Evolutionary conservation across 1,140 invertebrate genomes (phyloP), one percentile per base, ranked within the genome.

Genomic region (Tyrophagus putrescentiae): DNA sequence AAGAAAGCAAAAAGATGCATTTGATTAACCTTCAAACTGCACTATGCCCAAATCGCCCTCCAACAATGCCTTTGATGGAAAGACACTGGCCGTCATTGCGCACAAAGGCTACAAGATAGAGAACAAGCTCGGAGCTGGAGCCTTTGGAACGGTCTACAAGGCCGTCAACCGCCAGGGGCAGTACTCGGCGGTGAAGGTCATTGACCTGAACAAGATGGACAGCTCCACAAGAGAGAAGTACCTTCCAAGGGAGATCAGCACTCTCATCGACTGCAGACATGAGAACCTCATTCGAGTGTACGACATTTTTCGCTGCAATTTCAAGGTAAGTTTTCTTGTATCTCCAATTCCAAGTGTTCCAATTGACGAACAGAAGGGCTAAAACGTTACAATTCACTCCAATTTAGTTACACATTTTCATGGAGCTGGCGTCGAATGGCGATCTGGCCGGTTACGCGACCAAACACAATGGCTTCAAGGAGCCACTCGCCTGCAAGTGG

Each of bases 91-190:
- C 6, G 60, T 61, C 6, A 11, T 61, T 29, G 4, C 13, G 4
- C 44, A 62, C 11, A 61, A 61, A 62, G 60, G 60, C 27, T 61
- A 61, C 31, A 62, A 62, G 21, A 18, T 61, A 13, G 11, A 32
- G 18, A 62, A 61, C 7, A 61, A 62, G 21, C 18, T 61, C 9
- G 34, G 58, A 4, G 57, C 13, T 16, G 60, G 60, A 11, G 60
- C 60, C 7, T 61, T 62, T 63, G 60, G 60, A n/a, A 18, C 28
- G 36, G 60, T 61, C 5, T 61, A 62, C 29, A 62, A 61, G 21
- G 60, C 60, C 6, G 18, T n/a, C n/a, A 54, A 9, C 7, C n/a
- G 9, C 16, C 16, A 9, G 5, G 60, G 32, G 9, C 7, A 63
- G 18, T 18, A 39, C 32, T 7, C 33, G 11, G 57, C 60, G 31